Base-by-base conservation (phyloP, 2,888 invertebrate species). In the Saturnia japonica region DNA sequence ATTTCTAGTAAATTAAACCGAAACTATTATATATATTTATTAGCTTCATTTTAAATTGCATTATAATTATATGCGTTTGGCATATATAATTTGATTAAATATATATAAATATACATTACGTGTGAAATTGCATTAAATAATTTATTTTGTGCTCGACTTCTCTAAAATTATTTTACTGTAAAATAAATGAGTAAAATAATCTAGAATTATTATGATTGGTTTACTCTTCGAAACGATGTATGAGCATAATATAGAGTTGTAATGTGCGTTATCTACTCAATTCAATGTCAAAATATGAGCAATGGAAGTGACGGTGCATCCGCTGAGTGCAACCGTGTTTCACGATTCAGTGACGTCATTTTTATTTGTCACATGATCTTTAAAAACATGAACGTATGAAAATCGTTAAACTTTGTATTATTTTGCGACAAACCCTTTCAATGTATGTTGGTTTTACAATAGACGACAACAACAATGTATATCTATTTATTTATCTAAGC, bases 261-360 rank as follows among this genome's bases (percentile, higher is more conserved):
- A 34, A 0, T 28, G 12, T 60, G 28, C 19, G n/a, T 40, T 64
- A 40, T 64, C 1, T 22, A 19, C 40, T 64, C n/a, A 40, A 64
- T 34, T 40, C 80, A 80, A 80, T 80, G 78, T 78, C 79, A 80
- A 74, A 75, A 71, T 72, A 71, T 74, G 76, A 71, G 40, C n/a
- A 66, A 47, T 51, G 67, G 70, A 42, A 67, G 34, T 74, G 74
- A 75, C 78, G 74, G 75, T 75, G 75, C 62, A 66, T 79, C 80
- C 77, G 74, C 73, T 68, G 74, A 57, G 14, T 54, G 68, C 25
- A 72, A 66, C 70, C 72, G 70, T 62, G 60, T 40, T 66, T 28
- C 47, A 62, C 78, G 71, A 73, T 70, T 71, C 43, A 72, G 75
- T 72, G 77, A 73, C 57, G 57, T 25, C 28, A 60, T 60, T 28